Base-by-base conservation (phyloP, 1,140 invertebrate species). In the Lordiphosa collinella region DNA sequence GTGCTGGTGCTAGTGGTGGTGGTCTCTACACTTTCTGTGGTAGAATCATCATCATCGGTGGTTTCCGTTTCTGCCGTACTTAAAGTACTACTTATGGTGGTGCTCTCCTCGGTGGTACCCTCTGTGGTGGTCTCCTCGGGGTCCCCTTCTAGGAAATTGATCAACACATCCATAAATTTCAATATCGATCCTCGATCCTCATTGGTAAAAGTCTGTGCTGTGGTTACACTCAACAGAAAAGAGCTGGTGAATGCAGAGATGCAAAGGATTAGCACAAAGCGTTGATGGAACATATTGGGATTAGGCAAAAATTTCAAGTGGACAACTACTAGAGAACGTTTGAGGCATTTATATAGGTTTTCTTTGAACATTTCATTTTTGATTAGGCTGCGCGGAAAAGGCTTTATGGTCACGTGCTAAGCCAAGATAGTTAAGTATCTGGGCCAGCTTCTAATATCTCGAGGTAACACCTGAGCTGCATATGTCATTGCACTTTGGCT, bases 121-220 rank as follows among this genome's bases (percentile, higher is more conserved):
- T 48, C 52, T 1, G 36, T 32, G 10, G 10, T 29, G 0, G 44
- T 46, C 3, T 8, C 36, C 18, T 48, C 37, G 7, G 68, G 62
- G 11, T 80, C 75, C 43, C 49, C 8, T 22, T 80, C 75, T 16
- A 80, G 16, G 11, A 82, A 80, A 38, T 70, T 80, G 6, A 80
- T 37, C 11, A 80, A 32, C 0, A 73, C 61, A 41, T 70, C 59
- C 65, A 80, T 74, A 5, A 80, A 80, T 25, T 80, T 80, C 0
- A 70, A 25, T 25, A 80, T 65, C 4, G 75, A 74, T 0, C 38
- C 40, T 10, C 75, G 76, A 67, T 80, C 75, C 38, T 75, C 70
- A 0, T 18, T 4, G 5, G 56, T 75, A 10, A 80, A 70, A 2
- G 60, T 57, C 34, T 80, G 75, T 0, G 76, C 75, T 1, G 49